Evolutionary conservation across 2,113 vertebrate species (phyloP).

Genomic region (Meles meles): DNA sequence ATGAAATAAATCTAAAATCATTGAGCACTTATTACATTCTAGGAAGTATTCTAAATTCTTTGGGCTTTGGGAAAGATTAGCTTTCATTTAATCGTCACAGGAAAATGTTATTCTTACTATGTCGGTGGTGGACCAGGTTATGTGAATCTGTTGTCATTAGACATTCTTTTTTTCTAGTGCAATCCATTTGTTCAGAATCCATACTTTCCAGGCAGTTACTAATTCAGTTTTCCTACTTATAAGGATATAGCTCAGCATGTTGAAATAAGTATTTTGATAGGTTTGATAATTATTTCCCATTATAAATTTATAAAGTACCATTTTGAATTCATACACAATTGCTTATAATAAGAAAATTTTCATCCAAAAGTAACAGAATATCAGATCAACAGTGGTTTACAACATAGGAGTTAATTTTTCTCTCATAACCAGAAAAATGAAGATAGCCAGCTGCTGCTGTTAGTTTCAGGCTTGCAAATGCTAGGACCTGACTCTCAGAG

Average conservation of each 20-base stretch:
- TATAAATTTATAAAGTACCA: background rate
- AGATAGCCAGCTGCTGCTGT: background rate
- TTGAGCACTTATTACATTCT: background rate
- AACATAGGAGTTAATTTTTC: background rate
- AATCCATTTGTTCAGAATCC: background rate
- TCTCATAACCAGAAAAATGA: background rate
- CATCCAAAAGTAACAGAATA: background rate
- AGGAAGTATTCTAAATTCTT: background rate
- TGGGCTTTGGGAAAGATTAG: too few relatives aligned
- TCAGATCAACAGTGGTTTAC: background rate
- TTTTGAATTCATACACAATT: background rate
- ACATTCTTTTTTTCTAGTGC: background rate
- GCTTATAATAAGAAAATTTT: background rate
- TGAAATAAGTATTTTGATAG: background rate
- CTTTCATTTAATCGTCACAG: background rate
- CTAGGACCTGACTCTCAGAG: background rate
- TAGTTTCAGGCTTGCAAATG: background rate
- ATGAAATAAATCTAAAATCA: conserved; percentile 7
- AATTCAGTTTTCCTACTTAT: background rate
- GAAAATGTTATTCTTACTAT: background rate
- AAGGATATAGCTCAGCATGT: background rate
- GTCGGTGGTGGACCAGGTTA: background rate
- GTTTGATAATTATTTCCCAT: background rate
- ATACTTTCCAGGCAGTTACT: background rate
- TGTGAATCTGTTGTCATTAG: background rate